Evolutionary conservation across 2,888 invertebrate species (phyloP), one percentile per base, ranked within the genome.

Genomic region (Rhyacophila evoluta): DNA sequence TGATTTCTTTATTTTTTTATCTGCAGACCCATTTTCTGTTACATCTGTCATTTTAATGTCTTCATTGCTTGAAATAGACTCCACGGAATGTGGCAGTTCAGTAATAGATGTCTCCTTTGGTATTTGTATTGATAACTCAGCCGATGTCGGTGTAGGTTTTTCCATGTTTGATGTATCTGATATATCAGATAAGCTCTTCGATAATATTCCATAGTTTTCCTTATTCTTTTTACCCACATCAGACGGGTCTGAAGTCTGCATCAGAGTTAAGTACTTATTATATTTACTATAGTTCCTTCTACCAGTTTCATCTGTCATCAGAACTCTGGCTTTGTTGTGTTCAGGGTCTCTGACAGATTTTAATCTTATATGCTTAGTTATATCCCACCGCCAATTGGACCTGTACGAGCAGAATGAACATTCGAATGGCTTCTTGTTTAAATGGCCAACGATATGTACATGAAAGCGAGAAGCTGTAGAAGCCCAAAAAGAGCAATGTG

Each of bases 321-420:
- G 89, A 68, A 97, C 96, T 87, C 94, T 93, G 72, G 95, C 95
- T 81, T 92, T 92, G 84, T 93, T 92, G 86, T 97, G 97, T 72
- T 93, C 93, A 73, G 94, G 93, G 88, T 96, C 97, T 82, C 96
- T 91, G 25, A 94, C 94, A 5, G 95, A 94, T 89, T 97, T 97
- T 84, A 97, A 89, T 84, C 96, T 94, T 83, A 98, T 97, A 87
- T 98, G 98, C 86, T 98, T 97, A 28, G 97, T 96, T 80, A 98
- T 97, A 88, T 98, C 98, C 96, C 97, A 98, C 82, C 97, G 93
- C 97, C 98, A 98, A 86, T 98, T 98, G 29, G 97, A 97, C 84
- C 96, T 94, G 85, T 97, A 97, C 75, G 95, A 94, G 88, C 98
- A 98, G 12, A 96, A 90, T 0, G 98, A 97, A 88, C 98, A 98